These are phyloP conservation scores for Colletes latitarsis DNA, from an alignment of 1,140 invertebrate genomes.

Conservation along the genomic window DNA sequence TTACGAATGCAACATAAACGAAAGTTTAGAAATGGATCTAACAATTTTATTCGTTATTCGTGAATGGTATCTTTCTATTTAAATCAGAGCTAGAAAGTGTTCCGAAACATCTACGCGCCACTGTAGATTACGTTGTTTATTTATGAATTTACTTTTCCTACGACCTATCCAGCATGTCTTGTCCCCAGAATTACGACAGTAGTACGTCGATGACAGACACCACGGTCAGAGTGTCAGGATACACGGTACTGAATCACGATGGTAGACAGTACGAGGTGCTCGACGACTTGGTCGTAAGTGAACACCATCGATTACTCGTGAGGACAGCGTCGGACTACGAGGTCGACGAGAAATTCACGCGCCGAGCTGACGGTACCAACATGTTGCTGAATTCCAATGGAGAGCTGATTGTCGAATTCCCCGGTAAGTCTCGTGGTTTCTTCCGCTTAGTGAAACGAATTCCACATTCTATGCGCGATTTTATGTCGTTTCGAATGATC, in stretches of 20 bases:
- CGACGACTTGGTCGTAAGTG: constrained; percentile 66
- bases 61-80: no score
- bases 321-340: constrained; percentile 81
- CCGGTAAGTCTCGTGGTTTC: constrained; percentile 51
- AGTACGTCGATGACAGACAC: constrained; percentile 10
- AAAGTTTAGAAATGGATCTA: no score
- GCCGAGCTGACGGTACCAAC: constrained; percentile 81
- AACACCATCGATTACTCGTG: constrained; percentile 79
- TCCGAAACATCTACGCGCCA: no score
- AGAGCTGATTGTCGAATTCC: constrained; percentile 76
- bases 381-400: constrained; percentile 81
- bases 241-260: constrained; percentile 69
- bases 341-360: constrained; percentile 80
- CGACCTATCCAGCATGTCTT: not conserved
- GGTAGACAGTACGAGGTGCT: constrained; percentile 69
- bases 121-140: no score
- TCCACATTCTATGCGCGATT: not conserved
- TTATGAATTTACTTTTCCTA: not conserved
- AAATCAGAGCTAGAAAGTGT: no score
- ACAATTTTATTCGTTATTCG: no score
- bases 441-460: not conserved
- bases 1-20: no score
- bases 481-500: no score
- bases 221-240: constrained; percentile 54
- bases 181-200: not conserved